Conservation (phyloP, 2,113 vertebrate species). For the Ciconia boyciana region DNA sequence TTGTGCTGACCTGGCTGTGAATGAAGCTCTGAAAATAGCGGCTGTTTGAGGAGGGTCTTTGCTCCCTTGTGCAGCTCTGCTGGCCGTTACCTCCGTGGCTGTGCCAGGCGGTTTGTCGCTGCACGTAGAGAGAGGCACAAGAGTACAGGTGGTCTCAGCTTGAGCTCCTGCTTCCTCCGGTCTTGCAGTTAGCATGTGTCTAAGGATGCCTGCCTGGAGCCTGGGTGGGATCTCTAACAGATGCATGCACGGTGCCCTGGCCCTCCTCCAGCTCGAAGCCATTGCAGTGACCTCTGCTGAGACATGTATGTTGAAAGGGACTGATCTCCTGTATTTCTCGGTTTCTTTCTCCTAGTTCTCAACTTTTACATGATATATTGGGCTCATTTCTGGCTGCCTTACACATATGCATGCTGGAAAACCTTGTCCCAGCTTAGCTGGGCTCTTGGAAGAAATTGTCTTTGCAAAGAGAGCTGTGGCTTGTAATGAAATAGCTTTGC, state of each 20-base stretch:
- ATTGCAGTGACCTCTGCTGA: slow-evolving; percentile 1
- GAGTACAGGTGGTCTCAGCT: neutral
- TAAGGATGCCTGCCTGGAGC: neutral
- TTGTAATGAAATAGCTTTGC: neutral
- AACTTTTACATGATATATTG: neutral
- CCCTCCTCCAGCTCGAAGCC: neutral
- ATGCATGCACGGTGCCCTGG: neutral
- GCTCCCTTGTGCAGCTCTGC: neutral
- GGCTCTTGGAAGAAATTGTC: neutral
- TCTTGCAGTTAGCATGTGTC: neutral
- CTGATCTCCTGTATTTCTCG: neutral
- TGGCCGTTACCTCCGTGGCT: neutral
- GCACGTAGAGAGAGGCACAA: neutral
- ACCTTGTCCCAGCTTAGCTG: neutral
- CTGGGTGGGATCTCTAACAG: neutral
- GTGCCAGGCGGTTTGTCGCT: neutral
- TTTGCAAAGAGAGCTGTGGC: neutral
- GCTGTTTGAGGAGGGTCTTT: neutral
- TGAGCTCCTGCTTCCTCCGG: neutral
- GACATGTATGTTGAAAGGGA: neutral
- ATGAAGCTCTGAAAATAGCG: neutral
- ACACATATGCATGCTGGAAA: neutral
- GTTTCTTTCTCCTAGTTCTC: neutral
- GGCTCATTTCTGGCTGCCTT: neutral
- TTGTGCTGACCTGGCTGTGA: neutral